Base-by-base conservation (phyloP, 1,140 invertebrate genomes). In the Brachionus rotundiformis region DNA sequence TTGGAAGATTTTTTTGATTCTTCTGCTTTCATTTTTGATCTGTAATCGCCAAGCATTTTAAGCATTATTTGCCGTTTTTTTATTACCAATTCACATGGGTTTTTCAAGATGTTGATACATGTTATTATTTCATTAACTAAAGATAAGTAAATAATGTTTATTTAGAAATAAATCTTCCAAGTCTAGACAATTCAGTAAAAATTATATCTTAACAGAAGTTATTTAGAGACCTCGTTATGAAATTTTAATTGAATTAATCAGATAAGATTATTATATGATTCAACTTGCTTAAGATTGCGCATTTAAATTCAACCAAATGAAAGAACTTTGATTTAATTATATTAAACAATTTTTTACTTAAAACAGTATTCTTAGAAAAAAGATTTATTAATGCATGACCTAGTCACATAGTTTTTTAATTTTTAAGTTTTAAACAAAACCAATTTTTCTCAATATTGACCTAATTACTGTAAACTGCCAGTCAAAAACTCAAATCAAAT, bases 51-150 rank as follows among this genome's bases (percentile, higher is more conserved):
- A 11, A 47, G 25, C 68, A 73, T 73, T 44, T 73, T 73, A 13
- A 41, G 23, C 68, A 73, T 73, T 44, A 73, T 23, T 73, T 73
- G 68, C 7, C 68, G 68, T 25, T 73, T 73, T 73, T 73, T 73
- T 2, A 73, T 73, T 1, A 73, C 7, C 3, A 73, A 44, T 44
- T 73, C 68, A 47, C 1, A 13, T 19, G 68, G 68, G 44, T 73
- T 73, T 44, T 73, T 73, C 19, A 73, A 25, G 13, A 39, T 44
- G 39, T 73, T 73, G 19, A 73, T 73, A 8, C 68, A 41, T 47
- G 7, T 25, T 41, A 73, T 73, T 16, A 73, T 73, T 44, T 73
- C 68, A 73, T 73, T 73, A 19, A 23, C 63, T 68, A 13, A 25
- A 63, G 27, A 33, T 27, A 23, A 16, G 8, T 29, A 23, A 73